Base-by-base conservation (phyloP, 2,113 vertebrate species). In the Prionailurus bengalensis region DNA sequence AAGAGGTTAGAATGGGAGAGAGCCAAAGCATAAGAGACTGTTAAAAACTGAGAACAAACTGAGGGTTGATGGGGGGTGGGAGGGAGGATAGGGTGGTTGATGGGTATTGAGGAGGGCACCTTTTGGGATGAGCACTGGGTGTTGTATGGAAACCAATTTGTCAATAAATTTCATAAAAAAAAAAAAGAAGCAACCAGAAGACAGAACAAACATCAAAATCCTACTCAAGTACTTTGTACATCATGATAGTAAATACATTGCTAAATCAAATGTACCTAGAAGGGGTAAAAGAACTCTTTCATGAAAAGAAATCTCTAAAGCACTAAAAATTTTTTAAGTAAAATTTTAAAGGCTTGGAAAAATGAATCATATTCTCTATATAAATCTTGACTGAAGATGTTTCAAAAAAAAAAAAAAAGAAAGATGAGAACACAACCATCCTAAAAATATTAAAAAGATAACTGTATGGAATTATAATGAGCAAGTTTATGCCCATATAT, bases 181-280 rank as follows among this genome's bases (percentile, higher is more conserved):
- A 36, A 36, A 36, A 36, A 36, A 86, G 87, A 97, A 92, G 66
- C 36, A 71, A 12, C 39, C 12, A 68, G 48, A 91, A 92, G 53
- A 65, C 73, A 95, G 58, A 95, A 83, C 31, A 88, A 94, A 73
- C 42, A 89, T 39, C 68, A 78, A 94, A 53, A 73, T 55, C 42
- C 58, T 66, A 58, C 48, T 96, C 63, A 81, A 88, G 55, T 25
- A 91, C 81, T n/a, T 91, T 88, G 39, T 63, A 76, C 9, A 88
- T 76, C 88, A 94, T 66, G n/a, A 29, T 68, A 73, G 17, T 66
- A 58, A 84, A 83, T 45, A 36, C 33, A 81, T 15, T 55, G 51
- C 45, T 73, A 71, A 82, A 87, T 89, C 78, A 78, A 89, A 91
- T 39, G 39, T 55, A 55, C 73, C 42, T 65, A 70, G 48, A 90